Base-by-base conservation (phyloP, 2,797 vertebrate species). In the Poeciliopsis gracilis region DNA sequence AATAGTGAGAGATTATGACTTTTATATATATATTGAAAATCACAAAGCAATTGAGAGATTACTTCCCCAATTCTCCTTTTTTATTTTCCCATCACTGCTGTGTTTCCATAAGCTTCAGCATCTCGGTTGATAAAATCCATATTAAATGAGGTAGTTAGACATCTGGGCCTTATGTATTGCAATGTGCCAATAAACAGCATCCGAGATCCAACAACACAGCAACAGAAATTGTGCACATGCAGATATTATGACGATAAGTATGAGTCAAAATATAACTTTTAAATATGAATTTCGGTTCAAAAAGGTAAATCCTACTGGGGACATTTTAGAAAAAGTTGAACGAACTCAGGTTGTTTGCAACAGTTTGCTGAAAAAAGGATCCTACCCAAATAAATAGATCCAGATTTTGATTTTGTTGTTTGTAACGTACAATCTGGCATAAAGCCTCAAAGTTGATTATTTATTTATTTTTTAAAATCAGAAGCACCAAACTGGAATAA, bases 401-500 rank as follows among this genome's bases (percentile, higher is more conserved):
- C 66, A 36, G 51, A 72, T n/a, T 5, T 28, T 59, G 61, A 74
- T 63, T 36, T 74, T 36, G 49, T 36, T 2, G 45, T 78, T 36
- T 73, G 63, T 46, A 72, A 28, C 18, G 12, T 33, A 43, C 38
- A 41, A 11, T 33, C 13, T 76, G 73, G 38, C 75, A 51, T 10
- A 78, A 61, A 41, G 12, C 49, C 66, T 71, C 12, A 84, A 82
- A 72, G 67, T 85, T 89, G n/a, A 79, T 77, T 43, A 79, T 77
- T 43, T 43, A 11, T 45, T 45, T 43, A 2, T 2, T 83, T 55
- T 79, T 75, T 53, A 25, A 4, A 4, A 84, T 88, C 82, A 78
- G 81, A 87, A 51, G 55, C 77, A 75, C 78, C 70, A 81, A 63
- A 78, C 74, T 72, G 82, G 72, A 83, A 78, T 77, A 82, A 86